Base-by-base conservation (phyloP, 2,797 vertebrate species). In the Pangasius mekongensis region DNA sequence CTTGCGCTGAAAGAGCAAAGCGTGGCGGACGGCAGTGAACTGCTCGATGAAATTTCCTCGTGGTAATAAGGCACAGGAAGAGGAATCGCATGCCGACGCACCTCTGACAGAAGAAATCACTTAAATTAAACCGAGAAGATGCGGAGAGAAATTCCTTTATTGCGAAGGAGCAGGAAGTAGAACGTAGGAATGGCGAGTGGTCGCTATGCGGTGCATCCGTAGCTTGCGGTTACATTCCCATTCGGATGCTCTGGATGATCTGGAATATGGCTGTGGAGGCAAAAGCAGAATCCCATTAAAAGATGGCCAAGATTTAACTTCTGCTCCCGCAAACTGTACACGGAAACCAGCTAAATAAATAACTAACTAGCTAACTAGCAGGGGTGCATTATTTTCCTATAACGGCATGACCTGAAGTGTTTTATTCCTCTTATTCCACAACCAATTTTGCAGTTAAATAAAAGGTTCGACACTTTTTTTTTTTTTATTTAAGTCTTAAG, bases 241-340 rank as follows among this genome's bases (percentile, higher is more conserved):
- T 96, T 27, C 95, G 94, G 89, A 96, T 96, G 90, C 96, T 96
- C 94, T 96, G 96, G 91, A 96, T 96, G 90, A 96, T 96, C 96
- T 96, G 96, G 93, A 96, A 96, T 93, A 96, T 96, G 81, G 96
- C 96, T 96, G 92, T 88, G 66, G 91, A 87, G 30, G 86, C 24
- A 91, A 84, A 88, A 30, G 1, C 6, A 33, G 18, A 11, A n/a
- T 49, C 9, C 10, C 8, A 24, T 67, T 83, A 66, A 64, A 77
- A 24, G 22, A 7, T 18, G 33, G 18, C 8, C 0, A 39, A 39
- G 7, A 16, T 33, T 67, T 33, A 33, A 67, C 16, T 16, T 33
- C 16, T 71, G 9, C 7, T 71, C 0, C 16, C 0, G 18, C 16
- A 69, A 36, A 69, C 67, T 3, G n/a, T 0, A 11, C 58, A 6